Evolutionary conservation across 1,140 invertebrate species (phyloP), one percentile per base, ranked within the genome.

Genomic region (Zaprionus inermis): DNA sequence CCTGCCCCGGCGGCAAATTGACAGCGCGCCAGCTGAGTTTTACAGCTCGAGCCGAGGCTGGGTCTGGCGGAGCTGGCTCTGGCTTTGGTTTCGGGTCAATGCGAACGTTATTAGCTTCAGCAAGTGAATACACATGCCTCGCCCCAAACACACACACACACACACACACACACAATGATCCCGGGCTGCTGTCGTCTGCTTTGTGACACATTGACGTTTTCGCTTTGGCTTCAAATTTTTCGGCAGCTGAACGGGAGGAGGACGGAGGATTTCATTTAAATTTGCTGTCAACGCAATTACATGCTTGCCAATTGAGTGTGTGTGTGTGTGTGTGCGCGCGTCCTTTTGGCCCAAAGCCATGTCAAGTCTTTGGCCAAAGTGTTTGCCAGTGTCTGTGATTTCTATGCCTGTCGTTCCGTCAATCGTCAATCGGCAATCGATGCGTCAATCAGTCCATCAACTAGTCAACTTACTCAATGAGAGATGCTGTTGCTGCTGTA

Each of bases 221-320:
- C 41, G 44, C 49, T 68, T 72, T 56, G 64, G 59, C 36, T 67
- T 69, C 44, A 57, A 46, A 49, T 38, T 32, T 51, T 44, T 18
- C 18, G 16, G 14, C 10, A 12, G n/a, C 1, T 5, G 24, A 4
- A 4, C 24, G 5, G 44, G n/a, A 11, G 16, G 2, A 16, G 44
- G 44, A 18, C 14, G 56, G 72, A 72, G 82, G 75, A 89, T 89
- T 89, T 89, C 80, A 84, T 89, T 89, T 89, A 89, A 89, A 89
- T 89, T 89, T 89, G 85, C 84, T 89, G 84, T 89, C 84, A 89
- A 89, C 80, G 84, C 84, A 89, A 89, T 89, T 89, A 89, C 84
- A 80, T 88, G 80, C 74, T 80, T 78, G 55, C 73, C 76, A 78
- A 63, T 70, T 49, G 56, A 22, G 55, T 51, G 30, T 56, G 28